phyloP scores from a whole-genome alignment of 2,113 vertebrate genomes.

The Varanus salvator region DNA sequence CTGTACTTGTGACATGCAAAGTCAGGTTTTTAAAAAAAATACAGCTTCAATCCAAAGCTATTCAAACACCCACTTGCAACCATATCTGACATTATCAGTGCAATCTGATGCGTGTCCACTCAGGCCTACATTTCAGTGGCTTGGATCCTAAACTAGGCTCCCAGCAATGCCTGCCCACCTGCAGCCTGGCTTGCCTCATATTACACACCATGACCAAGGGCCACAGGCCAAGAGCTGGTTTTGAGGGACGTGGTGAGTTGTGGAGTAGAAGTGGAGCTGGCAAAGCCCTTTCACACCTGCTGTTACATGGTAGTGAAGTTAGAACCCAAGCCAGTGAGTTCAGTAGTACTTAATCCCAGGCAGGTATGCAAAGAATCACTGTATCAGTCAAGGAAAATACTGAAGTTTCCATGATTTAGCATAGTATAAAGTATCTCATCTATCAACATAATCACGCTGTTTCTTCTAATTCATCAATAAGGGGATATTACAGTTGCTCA shows the following conservation, averaged over 20 bases:
- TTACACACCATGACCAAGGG: neutral
- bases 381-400: neutral
- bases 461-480: conserved; percentile 50
- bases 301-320: neutral
- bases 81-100: neutral
- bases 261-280: neutral
- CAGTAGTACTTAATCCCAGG: neutral
- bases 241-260: neutral
- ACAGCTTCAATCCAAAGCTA: neutral
- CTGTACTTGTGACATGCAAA: neutral
- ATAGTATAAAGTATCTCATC: conserved; percentile 30
- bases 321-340: neutral
- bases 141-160: neutral
- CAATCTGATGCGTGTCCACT: too few species aligned
- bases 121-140: neutral
- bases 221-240: neutral
- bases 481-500: conserved; percentile 43
- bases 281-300: neutral
- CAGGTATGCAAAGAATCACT: too few species aligned
- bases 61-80: neutral
- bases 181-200: neutral
- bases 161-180: neutral
- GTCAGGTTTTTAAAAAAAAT: neutral
- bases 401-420: conserved; percentile 30
- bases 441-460: conserved; percentile 41